Percentiles rank a stretch among this genome's conserved stretches.
Evolutionary conservation across 2,888 invertebrate genomes (phyloP).

Genomic region (Tachystola acroxantha): DNA sequence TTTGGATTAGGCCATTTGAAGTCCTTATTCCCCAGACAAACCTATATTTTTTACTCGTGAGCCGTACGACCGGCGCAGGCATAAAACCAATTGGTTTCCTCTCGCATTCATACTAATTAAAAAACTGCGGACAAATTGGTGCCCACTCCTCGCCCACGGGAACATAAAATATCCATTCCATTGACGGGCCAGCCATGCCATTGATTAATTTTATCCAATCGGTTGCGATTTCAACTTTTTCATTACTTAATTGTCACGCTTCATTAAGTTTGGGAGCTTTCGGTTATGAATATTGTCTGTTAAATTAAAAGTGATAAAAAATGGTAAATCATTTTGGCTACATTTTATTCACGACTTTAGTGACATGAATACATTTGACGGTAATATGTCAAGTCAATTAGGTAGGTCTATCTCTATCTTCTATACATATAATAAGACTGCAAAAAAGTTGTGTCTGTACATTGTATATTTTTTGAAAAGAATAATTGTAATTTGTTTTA

Average conservation of each 20-base stretch:
- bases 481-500: too few species aligned
- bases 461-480: too few species aligned
- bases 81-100: constrained; percentile 65
- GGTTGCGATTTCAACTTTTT: constrained; percentile 62
- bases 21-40: neutral
- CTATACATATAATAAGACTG: too few species aligned
- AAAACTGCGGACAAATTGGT: constrained; percentile 74
- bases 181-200: constrained; percentile 48
- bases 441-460: too few species aligned
- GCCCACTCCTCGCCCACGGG: constrained; percentile 66
- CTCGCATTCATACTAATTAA: constrained; percentile 72
- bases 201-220: constrained; percentile 73
- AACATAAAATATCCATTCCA: constrained; percentile 73
- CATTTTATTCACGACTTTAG: too few species aligned
- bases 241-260: constrained; percentile 61
- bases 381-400: too few species aligned
- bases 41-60: neutral
- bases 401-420: too few species aligned
- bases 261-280: constrained; percentile 45
- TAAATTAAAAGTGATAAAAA: neutral
- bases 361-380: too few species aligned
- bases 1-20: too few species aligned
- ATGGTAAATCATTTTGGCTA: neutral
- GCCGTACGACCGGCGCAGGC: constrained; percentile 30
- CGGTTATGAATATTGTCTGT: constrained; percentile 17